Evolutionary conservation across 2,113 vertebrate genomes (phyloP), one percentile per base, ranked within the genome.

Genomic region (Spea bombifrons): DNA sequence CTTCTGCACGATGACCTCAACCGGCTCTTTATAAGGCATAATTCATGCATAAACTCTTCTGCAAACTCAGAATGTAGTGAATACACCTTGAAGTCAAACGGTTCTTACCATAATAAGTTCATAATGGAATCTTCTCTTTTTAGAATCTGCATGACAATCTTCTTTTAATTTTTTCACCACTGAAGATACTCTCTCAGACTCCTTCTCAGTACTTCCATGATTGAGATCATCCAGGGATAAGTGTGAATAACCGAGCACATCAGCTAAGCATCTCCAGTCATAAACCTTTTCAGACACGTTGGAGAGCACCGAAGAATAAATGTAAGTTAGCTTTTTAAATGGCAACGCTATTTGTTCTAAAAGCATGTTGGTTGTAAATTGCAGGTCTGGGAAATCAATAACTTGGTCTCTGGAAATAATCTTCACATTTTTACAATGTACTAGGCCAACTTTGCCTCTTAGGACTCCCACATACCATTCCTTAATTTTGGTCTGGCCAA

Each of bases 401-500:
- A 94, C 94, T 86, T 98, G 95, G 55, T 97, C 93, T 84, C 87
- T 94, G 59, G 90, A 87, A 85, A 98, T 96, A 64, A 98, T 75
- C 86, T 96, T 98, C 75, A 99, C 2, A 8, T 99, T 99, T 90
- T 92, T 99, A 84, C 93, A 96, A 44, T 97, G 97, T 47, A 99
- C 86, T 70, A 99, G 92, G 74, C 97, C 97, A 48, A 94, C 87
- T 73, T 92, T 94, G 67, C 88, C 96, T 85, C 95, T 89, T 52
- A 96, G 91, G 82, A 97, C 91, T 50, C 94, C 96, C 3, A 99
- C 92, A 0, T 97, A 97, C 97, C 97, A 99, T 66, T 98, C 96
- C 85, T 99, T 99, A 8, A 93, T 88, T 88, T 95, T 99, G n/a
- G 87, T 90, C 81, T 97, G 95, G 8, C 97, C 97, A 13, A 96